These are phyloP conservation scores for Limosa lapponica DNA, from an alignment of 2,797 vertebrate species.

Conservation along the genomic window DNA sequence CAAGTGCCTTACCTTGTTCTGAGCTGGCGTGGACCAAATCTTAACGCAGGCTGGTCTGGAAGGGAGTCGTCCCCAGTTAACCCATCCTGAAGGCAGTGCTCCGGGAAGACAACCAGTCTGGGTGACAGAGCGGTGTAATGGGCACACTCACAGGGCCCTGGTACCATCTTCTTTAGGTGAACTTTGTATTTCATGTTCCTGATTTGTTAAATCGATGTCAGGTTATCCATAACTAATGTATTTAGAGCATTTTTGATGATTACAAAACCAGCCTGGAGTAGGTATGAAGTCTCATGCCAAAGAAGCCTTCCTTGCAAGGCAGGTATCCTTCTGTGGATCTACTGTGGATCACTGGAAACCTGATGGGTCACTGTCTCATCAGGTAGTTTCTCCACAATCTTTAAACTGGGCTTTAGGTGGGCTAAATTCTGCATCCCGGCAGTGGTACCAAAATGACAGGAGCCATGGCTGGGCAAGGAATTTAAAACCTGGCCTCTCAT, in stretches of 20 bases:
- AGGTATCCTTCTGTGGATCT: neutral
- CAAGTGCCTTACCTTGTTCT: neutral
- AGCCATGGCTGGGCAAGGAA: neutral
- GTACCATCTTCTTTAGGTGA: neutral
- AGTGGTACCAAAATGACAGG: neutral
- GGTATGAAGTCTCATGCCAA: neutral
- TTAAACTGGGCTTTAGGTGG: neutral
- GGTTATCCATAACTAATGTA: neutral
- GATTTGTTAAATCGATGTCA: neutral
- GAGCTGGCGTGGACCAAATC: neutral
- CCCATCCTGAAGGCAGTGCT: neutral
- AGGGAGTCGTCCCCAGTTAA: neutral
- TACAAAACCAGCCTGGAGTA: neutral
- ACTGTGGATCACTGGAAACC: neutral
- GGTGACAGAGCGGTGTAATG: rapidly evolving
- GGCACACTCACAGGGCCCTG: neutral
- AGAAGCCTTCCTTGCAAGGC: neutral
- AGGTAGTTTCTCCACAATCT: neutral
- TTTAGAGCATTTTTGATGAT: neutral
- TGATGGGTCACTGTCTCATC: neutral
- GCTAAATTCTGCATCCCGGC: neutral
- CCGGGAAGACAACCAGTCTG: neutral
- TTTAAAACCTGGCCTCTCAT: neutral
- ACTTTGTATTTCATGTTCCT: neutral
- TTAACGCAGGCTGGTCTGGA: neutral